A percentile compares a stretch with the other conserved stretches of the same genome.
Evolutionary conservation across 2,113 vertebrate species (phyloP).

Genomic region (Sclerurus mexicanus): DNA sequence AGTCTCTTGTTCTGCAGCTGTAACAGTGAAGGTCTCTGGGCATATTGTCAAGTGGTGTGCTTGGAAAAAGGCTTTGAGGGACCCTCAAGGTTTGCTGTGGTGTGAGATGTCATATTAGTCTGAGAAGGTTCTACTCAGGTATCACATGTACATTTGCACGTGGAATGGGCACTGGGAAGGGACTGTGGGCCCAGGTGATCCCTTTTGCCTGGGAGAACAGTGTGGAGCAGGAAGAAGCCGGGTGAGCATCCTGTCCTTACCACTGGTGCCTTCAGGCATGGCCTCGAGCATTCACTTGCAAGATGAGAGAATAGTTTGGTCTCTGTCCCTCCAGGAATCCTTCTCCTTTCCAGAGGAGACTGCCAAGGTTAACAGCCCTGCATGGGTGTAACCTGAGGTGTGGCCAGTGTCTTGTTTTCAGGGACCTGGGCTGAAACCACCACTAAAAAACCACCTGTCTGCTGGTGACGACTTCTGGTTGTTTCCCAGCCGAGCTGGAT

Average conservation of each 20-base stretch:
- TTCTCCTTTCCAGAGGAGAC: not conserved
- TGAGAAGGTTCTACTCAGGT: not conserved
- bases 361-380: not conserved
- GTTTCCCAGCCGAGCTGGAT: not conserved
- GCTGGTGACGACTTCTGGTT: not conserved
- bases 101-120: not conserved
- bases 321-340: not conserved
- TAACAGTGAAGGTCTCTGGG: not conserved
- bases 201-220: not conserved
- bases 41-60: not conserved
- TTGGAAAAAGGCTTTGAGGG: not conserved
- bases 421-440: not conserved
- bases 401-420: not conserved
- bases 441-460: not conserved
- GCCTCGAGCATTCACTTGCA: not conserved
- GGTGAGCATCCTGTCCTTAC: not conserved
- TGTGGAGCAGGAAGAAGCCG: rapidly evolving
- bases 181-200: not conserved
- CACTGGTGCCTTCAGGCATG: not conserved
- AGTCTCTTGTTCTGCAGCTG: not conserved
- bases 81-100: not conserved
- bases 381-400: not conserved
- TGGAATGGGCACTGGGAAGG: not conserved
- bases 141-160: not conserved
- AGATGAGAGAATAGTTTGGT: not conserved